Conservation (phyloP, 2,888 invertebrate genomes). For the Nipponacmea schrenckii region DNA sequence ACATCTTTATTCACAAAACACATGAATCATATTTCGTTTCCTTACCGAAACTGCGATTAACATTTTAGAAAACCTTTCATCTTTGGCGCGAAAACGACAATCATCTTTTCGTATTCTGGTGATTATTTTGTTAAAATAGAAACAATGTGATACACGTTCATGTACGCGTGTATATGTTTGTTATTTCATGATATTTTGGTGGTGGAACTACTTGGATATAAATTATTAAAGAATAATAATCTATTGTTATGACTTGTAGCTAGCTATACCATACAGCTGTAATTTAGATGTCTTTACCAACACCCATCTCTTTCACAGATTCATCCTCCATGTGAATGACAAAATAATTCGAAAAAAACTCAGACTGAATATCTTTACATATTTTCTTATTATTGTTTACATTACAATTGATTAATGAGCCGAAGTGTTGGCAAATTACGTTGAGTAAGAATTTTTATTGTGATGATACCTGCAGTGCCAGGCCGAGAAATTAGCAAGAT, state of each 20-base stretch:
- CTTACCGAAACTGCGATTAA: background rate
- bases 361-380: no score
- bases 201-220: background rate
- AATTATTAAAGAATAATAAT: conserved; percentile 1
- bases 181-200: background rate
- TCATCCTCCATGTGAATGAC: no score
- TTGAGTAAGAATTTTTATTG: no score
- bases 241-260: background rate
- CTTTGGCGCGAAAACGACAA: background rate
- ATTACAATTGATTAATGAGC: no score
- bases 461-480: no score
- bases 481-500: no score
- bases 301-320: no score
- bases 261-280: background rate
- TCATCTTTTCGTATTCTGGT: background rate
- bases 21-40: conserved; percentile 5
- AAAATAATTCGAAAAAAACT: no score
- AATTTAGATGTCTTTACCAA: background rate
- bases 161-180: background rate
- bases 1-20: conserved; percentile 4
- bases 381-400: no score
- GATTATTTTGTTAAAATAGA: background rate
- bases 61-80: background rate
- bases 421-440: no score
- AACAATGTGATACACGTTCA: background rate